A percentile compares a stretch with the other conserved stretches of the same genome.
These are phyloP conservation scores for Anticlea derivata DNA, from an alignment of 2,888 invertebrate species.

Conservation along the genomic window DNA sequence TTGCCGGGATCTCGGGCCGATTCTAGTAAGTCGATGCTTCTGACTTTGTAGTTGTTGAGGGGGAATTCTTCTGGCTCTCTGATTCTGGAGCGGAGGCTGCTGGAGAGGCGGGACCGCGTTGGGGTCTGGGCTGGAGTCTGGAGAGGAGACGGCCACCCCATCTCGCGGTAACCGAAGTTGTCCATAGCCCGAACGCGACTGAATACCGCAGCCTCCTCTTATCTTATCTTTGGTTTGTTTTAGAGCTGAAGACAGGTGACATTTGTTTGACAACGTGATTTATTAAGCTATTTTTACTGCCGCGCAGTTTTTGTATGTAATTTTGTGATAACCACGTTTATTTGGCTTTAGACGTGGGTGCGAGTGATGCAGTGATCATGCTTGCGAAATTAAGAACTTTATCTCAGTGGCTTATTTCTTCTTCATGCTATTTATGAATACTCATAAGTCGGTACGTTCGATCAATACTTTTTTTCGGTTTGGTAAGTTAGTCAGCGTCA, in stretches of 20 bases:
- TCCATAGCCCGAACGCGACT: conserved; percentile 79
- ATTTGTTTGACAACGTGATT: conserved; percentile 67
- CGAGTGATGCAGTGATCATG: too few species aligned
- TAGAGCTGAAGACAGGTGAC: conserved; percentile 55
- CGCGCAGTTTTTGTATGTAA: conserved; percentile 48
- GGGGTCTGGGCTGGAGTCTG: conserved; percentile 62
- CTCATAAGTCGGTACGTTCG: too few species aligned
- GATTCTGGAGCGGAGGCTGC: conserved; percentile 73
- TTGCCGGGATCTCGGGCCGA: conserved; percentile 81
- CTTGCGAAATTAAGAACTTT: too few species aligned
- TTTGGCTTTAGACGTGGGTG: conserved; percentile 2
- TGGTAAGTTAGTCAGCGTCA: too few species aligned
- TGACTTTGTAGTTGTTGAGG: conserved; percentile 70
- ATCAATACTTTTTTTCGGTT: too few species aligned
- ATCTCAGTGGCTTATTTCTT: too few species aligned
- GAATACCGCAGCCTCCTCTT: conserved; percentile 44
- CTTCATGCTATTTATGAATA: too few species aligned
- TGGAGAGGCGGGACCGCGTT: conserved; percentile 57
- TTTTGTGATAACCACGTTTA: conserved; percentile 5
- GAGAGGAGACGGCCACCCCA: conserved; percentile 77
- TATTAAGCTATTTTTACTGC: conserved; percentile 69
- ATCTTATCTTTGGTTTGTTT: conserved; percentile 76
- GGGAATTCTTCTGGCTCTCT: conserved; percentile 83
- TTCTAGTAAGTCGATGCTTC: conserved; percentile 82
- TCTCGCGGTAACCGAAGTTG: conserved; percentile 86